Evolutionary conservation across 2,888 invertebrate species (phyloP), one percentile per base, ranked within the genome.

Genomic region (Emmelina monodactyla): DNA sequence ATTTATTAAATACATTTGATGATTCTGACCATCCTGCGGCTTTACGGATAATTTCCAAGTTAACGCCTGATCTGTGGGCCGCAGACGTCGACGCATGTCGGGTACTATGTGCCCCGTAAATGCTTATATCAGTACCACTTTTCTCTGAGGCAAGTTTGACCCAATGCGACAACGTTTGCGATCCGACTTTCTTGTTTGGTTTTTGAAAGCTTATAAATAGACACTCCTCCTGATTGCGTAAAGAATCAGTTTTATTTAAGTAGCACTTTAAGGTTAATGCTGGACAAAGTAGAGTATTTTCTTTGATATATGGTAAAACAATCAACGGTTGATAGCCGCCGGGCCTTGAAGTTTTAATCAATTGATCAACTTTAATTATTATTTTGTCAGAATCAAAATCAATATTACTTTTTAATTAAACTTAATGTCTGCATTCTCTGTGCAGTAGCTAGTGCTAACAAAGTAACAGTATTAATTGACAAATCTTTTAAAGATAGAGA

Each of bases 61-160:
- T 42, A 4, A 51, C 31, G 1, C 50, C 47, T 9, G 37, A 16
- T 31, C 40, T 42, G 6, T 34, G 28, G 1, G 50, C 52, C 7
- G 38, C 37, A 1, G 49, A 52, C 5, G 51, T 47, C 6, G 49
- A 28, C 3, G 53, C 46, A 31, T 53, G 50, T 25, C 50, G 32
- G 1, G 50, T 49, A 14, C 39, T 40, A 29, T 44, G 44, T 1
- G 44, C 40, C n/a, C 33, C 22, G 28, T 39, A 40, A 1, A 35
- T 38, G 3, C 6, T 9, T 6, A 16, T 29, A 33, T 48, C 42
- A 6, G 47, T 37, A 10, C 49, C 47, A 11, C 41, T 38, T 4
- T 19, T 16, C 3, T 3, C 6, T 6, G 30, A 15, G 9, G 16
- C 16, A 9, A 4, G 9, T 16, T 34, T 34, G 5, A 34, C 16